These are phyloP conservation scores for Struthidea cinerea DNA, from an alignment of 2,113 vertebrate species.

Conservation along the genomic window DNA sequence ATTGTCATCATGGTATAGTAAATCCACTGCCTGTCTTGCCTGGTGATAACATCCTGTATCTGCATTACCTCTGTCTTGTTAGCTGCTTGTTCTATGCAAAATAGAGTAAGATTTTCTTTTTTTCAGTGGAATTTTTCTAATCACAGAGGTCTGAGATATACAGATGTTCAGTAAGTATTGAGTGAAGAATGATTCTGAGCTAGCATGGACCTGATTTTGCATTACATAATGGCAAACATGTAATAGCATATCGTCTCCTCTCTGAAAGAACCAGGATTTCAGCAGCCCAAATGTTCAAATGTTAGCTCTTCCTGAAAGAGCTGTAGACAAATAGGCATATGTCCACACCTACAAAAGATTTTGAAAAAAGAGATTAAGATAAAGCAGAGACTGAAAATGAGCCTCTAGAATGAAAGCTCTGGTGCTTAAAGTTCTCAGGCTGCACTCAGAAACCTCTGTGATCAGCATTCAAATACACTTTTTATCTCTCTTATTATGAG, in stretches of 20 bases:
- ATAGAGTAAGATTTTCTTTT: background rate
- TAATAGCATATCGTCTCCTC: background rate
- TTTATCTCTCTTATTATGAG: background rate
- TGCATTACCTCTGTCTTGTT: background rate
- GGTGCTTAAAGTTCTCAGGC: background rate
- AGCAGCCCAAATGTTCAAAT: background rate
- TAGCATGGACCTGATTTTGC: background rate
- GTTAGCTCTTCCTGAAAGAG: background rate
- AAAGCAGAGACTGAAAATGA: background rate
- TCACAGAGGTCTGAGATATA: background rate
- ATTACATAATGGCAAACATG: background rate
- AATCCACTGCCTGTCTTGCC: background rate
- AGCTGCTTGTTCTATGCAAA: background rate
- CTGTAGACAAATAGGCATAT: background rate
- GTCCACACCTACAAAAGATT: background rate
- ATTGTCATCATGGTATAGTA: background rate
- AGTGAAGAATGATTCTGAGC: background rate
- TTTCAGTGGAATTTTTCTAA: background rate
- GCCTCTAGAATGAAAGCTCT: conserved; percentile 8
- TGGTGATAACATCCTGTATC: background rate
- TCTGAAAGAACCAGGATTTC: background rate
- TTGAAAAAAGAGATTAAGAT: conserved; percentile 4
- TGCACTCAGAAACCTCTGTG: background rate
- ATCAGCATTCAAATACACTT: background rate
- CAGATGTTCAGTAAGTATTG: background rate